Evolutionary conservation across 2,888 invertebrate genomes (phyloP).

Genomic region (Acanthosepion esculentum): DNA sequence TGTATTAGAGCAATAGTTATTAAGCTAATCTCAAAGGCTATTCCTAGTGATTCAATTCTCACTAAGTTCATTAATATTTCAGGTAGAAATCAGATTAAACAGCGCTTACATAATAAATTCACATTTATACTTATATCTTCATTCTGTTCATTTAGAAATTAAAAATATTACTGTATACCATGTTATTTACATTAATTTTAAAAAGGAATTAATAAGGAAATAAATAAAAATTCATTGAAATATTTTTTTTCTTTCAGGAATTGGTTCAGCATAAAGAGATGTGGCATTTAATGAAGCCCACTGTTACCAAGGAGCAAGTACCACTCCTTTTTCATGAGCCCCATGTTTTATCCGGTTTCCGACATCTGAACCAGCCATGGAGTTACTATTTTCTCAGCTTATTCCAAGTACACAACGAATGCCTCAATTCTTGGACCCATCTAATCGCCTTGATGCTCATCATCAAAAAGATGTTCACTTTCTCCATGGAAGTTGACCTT

Average conservation of each 20-base stretch:
- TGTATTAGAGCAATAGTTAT: too few relatives aligned
- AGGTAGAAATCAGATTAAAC: too few relatives aligned
- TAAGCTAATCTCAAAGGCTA: too few relatives aligned
- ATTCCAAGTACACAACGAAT: slow-evolving; percentile 73
- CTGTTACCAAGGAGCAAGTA: slow-evolving; percentile 64
- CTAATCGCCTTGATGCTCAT: slow-evolving; percentile 65
- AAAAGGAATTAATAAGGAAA: background rate
- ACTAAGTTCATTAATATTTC: too few relatives aligned
- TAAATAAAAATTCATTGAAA: background rate
- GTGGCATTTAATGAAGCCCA: slow-evolving; percentile 57
- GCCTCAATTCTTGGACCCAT: slow-evolving; percentile 74
- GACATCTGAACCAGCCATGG: slow-evolving; percentile 72
- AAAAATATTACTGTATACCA: too few relatives aligned
- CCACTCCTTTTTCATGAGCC: slow-evolving; percentile 72
- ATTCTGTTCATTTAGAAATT: too few relatives aligned
- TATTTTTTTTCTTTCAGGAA: background rate
- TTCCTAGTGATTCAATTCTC: too few relatives aligned
- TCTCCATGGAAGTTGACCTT: slow-evolving; percentile 66
- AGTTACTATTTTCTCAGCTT: slow-evolving; percentile 69
- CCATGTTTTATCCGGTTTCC: slow-evolving; percentile 71
- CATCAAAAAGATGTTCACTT: slow-evolving; percentile 57
- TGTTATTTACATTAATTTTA: too few relatives aligned
- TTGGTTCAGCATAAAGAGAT: slow-evolving; percentile 48
- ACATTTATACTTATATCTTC: too few relatives aligned
- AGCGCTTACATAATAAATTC: too few relatives aligned